A percentile compares a stretch with the other conserved stretches of the same genome.
Evolutionary conservation across 2,888 invertebrate genomes (phyloP).

Genomic region (Cataglyphis albicans): DNA sequence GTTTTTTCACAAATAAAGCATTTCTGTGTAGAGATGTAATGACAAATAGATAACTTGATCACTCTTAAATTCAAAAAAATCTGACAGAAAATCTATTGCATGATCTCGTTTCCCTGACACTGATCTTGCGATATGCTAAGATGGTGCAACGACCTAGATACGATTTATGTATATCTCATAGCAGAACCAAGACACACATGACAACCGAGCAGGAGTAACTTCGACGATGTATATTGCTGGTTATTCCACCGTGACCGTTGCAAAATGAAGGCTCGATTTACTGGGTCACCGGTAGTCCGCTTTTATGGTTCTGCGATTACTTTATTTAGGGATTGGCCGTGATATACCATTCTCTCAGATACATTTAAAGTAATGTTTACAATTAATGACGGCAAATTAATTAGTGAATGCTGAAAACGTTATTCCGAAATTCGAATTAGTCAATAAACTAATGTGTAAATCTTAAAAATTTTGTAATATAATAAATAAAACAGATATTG

Average conservation of each 20-base stretch:
- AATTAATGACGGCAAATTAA: neutral
- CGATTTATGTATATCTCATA: conserved; percentile 36
- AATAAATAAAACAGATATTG: neutral
- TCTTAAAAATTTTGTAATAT: neutral
- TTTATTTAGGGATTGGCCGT: conserved; percentile 60
- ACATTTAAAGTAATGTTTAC: conserved; percentile 12
- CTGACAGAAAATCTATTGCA: neutral
- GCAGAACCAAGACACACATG: conserved; percentile 21
- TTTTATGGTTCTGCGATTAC: conserved; percentile 62
- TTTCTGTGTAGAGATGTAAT: neutral
- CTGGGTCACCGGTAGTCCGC: conserved; percentile 73
- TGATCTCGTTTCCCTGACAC: conserved; percentile 52
- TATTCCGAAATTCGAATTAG: neutral
- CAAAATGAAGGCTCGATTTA: conserved; percentile 69
- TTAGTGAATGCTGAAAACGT: neutral
- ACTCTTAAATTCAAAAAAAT: neutral
- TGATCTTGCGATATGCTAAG: conserved; percentile 51
- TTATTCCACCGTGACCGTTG: conserved; percentile 74
- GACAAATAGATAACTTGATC: neutral
- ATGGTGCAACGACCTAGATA: conserved; percentile 49
- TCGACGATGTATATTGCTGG: conserved; percentile 57
- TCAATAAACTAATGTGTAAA: neutral
- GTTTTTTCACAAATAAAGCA: neutral
- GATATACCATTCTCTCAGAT: conserved; percentile 18
- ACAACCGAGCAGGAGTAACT: conserved; percentile 60